Evolutionary conservation across 2,888 invertebrate species (phyloP), one percentile per base, ranked within the genome.

Genomic region (Spicauda simplicius): DNA sequence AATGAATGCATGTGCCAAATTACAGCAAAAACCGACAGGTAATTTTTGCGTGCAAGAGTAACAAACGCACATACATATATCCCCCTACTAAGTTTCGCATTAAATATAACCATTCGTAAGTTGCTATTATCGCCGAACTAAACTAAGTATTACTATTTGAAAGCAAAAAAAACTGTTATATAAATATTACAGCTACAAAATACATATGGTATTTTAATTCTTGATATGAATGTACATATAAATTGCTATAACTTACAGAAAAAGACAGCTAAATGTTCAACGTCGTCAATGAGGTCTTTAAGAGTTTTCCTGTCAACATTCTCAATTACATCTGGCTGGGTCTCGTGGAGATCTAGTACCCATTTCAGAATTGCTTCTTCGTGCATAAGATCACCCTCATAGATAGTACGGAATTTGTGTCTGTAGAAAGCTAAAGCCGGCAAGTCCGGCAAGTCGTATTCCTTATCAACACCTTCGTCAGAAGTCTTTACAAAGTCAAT

Each of bases 401-500:
- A 98, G 80, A 98, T 97, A 73, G 97, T 97, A 72, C 98, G 95
- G 87, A 98, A 97, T 85, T 97, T 97, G 82, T 97, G 96, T 77
- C 97, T 95, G 86, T 98, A 98, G 90, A 97, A 97, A 30, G 97
- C 97, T 67, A 98, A 92, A 20, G 97, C 95, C 72, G 98, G 98
- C 66, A 98, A 90, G 14, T 95, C 94, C 19, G 96, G 94, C 19
- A 98, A 93, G 84, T 98, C 98, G 83, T 98, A 98, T 90, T 97
- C 97, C 80, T 96, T 97, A 71, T 97, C 96, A 68, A 98, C 95
- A 56, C 97, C 97, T 33, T 96, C 96, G 80, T 98, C 98, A 10
- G 97, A 98, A 73, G 97, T 97, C 86, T 98, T 98, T 0, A 98
- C 96, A 82, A 98, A 98, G 84, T 97, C 97, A 73, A 98, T 97